These are phyloP conservation scores for Vireo griseus DNA, from an alignment of 2,797 vertebrate species.

Conservation along the genomic window DNA sequence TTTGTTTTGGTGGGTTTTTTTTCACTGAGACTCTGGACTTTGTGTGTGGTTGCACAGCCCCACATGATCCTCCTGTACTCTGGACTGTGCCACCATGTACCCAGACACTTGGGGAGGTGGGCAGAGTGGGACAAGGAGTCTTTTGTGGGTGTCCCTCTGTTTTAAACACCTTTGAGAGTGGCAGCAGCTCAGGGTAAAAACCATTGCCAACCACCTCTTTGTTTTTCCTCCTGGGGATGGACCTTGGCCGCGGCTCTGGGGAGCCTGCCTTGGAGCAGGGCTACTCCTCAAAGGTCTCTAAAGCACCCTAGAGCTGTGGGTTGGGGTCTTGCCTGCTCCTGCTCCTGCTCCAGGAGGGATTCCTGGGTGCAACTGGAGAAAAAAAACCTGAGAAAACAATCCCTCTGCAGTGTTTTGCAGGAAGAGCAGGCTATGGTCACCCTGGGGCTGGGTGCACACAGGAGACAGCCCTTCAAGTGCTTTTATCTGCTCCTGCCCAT, in stretches of 20 bases:
- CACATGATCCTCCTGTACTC: background rate
- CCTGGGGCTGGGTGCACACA: background rate
- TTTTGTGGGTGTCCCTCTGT: background rate
- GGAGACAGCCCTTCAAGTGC: background rate
- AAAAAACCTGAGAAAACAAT: background rate
- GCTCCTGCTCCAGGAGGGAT: background rate
- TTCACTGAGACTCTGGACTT: background rate
- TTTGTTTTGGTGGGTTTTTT: background rate
- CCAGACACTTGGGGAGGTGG: background rate
- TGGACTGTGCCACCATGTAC: background rate
- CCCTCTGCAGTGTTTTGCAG: background rate
- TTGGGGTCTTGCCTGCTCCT: background rate
- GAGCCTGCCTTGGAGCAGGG: background rate
- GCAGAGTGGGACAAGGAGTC: background rate
- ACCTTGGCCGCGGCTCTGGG: background rate
- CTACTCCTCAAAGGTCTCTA: background rate
- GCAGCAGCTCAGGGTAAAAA: background rate
- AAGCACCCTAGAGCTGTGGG: background rate
- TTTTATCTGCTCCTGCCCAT: conserved; percentile 46
- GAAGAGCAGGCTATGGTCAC: background rate
- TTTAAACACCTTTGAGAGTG: background rate
- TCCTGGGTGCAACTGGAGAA: background rate
- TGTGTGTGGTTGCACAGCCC: background rate
- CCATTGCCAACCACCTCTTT: background rate
- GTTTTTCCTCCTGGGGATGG: background rate